These are phyloP conservation scores for Esox masquinongy DNA, from an alignment of 2,797 vertebrate species.

Conservation along the genomic window DNA sequence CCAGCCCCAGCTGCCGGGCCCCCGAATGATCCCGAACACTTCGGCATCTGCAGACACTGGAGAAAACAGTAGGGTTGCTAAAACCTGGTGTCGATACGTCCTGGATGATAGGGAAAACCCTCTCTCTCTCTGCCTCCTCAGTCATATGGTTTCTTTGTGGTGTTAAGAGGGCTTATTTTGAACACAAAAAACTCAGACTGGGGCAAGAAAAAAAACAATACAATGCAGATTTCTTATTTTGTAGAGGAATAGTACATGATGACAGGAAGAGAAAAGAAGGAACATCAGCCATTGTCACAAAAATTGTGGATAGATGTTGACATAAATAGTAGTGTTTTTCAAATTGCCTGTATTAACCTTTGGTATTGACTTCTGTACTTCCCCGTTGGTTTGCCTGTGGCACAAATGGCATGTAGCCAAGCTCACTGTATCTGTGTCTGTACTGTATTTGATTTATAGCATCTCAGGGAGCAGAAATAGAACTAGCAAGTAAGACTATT, in stretches of 20 bases:
- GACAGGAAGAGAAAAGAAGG: constrained; percentile 14
- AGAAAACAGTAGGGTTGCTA: constrained; percentile 14
- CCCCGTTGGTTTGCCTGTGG: constrained; percentile 52
- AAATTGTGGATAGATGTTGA: constrained; percentile 22
- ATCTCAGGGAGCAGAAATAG: constrained; percentile 52
- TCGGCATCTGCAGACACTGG: constrained; percentile 29
- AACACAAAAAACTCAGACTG: too few species aligned
- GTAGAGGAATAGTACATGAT: constrained; percentile 1
- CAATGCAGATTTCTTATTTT: constrained; percentile 46
- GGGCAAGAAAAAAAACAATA: constrained; percentile 35
- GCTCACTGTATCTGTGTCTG: constrained; percentile 40
- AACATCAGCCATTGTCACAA: constrained; percentile 26
- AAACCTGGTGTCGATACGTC: constrained; percentile 33
- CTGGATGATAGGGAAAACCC: background rate
- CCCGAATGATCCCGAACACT: constrained; percentile 32
- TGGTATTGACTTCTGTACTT: constrained; percentile 31
- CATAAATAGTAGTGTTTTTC: constrained; percentile 24
- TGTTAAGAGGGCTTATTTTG: constrained; percentile 51
- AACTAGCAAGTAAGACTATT: constrained; percentile 48
- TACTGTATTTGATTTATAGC: constrained; percentile 67
- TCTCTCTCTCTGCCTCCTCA: constrained; percentile 24
- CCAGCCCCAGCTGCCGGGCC: constrained; percentile 43
- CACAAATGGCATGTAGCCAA: constrained; percentile 52
- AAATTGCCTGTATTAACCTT: constrained; percentile 31
- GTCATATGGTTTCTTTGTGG: constrained; percentile 51